These are phyloP conservation scores for Setipinna tenuifilis DNA, from an alignment of 2,797 vertebrate genomes.

Conservation along the genomic window DNA sequence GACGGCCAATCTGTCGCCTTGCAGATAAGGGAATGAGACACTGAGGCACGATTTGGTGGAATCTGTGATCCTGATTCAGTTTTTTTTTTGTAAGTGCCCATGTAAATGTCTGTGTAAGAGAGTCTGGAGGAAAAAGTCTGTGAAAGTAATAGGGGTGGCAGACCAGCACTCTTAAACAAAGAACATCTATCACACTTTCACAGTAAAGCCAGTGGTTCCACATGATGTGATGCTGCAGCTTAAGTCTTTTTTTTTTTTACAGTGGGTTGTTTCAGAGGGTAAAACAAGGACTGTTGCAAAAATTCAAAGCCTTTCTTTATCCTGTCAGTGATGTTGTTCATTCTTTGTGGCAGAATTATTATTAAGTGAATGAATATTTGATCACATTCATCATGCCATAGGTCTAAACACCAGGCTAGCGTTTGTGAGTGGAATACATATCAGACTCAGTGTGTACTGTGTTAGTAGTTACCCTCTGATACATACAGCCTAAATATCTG, in stretches of 20 bases:
- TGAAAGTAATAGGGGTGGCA: neutral
- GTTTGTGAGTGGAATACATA: neutral
- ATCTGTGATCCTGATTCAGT: neutral
- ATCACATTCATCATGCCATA: neutral
- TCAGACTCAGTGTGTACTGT: neutral
- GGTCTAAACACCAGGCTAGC: neutral
- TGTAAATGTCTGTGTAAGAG: neutral
- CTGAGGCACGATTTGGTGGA: neutral
- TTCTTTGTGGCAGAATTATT: neutral
- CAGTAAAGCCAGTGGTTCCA: neutral
- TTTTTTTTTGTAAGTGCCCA: neutral
- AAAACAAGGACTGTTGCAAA: neutral
- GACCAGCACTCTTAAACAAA: neutral
- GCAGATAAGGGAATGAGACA: constrained; percentile 10
- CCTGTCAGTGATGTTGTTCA: neutral
- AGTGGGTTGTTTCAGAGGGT: neutral
- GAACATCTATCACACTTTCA: neutral
- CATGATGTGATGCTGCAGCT: neutral
- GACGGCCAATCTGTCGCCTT: neutral
- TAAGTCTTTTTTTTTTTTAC: neutral
- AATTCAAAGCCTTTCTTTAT: neutral
- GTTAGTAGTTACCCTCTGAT: neutral
- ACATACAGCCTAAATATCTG: neutral
- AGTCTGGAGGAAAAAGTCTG: neutral
- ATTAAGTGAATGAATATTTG: neutral